Evolutionary conservation across 2,113 vertebrate genomes (phyloP).

Genomic region (Ciconia maguari): DNA sequence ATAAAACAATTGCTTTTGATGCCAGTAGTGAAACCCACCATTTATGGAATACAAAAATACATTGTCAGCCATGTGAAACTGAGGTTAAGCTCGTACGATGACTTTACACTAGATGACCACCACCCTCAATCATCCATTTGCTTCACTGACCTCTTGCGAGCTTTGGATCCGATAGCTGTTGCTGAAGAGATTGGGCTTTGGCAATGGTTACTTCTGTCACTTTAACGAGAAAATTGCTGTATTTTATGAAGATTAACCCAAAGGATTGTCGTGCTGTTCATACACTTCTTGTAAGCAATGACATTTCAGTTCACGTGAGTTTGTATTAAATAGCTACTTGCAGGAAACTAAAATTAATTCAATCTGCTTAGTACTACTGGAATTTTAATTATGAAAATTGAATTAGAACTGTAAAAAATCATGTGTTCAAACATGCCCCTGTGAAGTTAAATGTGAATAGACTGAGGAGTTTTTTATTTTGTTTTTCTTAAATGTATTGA

Average conservation of each 20-base stretch:
- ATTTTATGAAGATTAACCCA: neutral
- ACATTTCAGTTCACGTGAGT: neutral
- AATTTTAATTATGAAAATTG: slow-evolving; percentile 24
- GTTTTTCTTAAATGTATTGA: neutral
- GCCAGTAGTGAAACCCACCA: neutral
- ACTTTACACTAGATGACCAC: neutral
- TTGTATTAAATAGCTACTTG: neutral
- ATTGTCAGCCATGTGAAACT: neutral
- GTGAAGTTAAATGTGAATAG: neutral
- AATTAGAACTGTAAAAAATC: neutral
- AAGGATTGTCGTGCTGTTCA: neutral
- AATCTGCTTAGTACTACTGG: neutral
- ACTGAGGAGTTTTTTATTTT: neutral
- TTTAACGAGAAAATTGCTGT: neutral
- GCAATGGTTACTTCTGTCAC: neutral
- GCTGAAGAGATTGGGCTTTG: neutral
- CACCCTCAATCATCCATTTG: neutral
- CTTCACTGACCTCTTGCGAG: neutral
- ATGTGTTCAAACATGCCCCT: neutral
- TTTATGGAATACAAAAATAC: neutral
- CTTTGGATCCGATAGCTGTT: neutral
- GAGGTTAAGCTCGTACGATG: neutral
- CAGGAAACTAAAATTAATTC: slow-evolving; percentile 17
- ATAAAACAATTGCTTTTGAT: neutral
- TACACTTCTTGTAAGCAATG: neutral